Conservation (phyloP, 2,797 vertebrate species). For the Parauchenoglanis ngamensis region DNA sequence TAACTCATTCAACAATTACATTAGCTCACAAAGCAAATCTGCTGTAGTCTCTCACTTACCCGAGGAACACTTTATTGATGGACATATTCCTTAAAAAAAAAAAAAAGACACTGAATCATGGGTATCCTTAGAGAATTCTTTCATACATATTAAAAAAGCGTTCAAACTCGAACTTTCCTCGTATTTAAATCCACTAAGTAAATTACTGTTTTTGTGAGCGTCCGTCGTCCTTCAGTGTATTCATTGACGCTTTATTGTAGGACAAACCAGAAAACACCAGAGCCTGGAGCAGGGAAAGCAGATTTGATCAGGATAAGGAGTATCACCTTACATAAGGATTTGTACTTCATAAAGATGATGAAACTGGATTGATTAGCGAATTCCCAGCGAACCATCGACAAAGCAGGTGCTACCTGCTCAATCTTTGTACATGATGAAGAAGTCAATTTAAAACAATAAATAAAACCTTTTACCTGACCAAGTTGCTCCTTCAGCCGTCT, state of each 20-base stretch:
- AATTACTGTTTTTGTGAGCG: constrained; percentile 42
- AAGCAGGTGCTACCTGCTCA: not conserved
- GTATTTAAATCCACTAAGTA: constrained; percentile 31
- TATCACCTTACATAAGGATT: not conserved
- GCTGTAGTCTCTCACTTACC: not conserved
- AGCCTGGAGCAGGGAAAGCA: not conserved
- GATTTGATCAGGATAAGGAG: not conserved
- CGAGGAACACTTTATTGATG: not conserved
- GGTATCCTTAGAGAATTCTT: constrained; percentile 3
- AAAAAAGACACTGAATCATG: not conserved
- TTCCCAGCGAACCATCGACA: not conserved
- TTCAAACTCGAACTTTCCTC: not conserved
- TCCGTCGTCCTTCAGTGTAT: constrained; percentile 45
- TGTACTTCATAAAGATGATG: not conserved
- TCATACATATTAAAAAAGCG: not conserved
- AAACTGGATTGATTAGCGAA: not conserved
- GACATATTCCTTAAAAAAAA: too few species aligned
- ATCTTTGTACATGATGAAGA: not conserved
- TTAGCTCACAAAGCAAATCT: constrained; percentile 31
- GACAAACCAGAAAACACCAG: constrained; percentile 31
- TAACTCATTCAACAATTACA: constrained; percentile 13
- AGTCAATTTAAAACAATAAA: not conserved
- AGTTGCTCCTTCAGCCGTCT: not conserved
- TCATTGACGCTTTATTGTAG: constrained; percentile 47
- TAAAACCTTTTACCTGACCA: not conserved